Base-by-base conservation (phyloP, 2,888 invertebrate genomes). In the Pammene aurita region DNA sequence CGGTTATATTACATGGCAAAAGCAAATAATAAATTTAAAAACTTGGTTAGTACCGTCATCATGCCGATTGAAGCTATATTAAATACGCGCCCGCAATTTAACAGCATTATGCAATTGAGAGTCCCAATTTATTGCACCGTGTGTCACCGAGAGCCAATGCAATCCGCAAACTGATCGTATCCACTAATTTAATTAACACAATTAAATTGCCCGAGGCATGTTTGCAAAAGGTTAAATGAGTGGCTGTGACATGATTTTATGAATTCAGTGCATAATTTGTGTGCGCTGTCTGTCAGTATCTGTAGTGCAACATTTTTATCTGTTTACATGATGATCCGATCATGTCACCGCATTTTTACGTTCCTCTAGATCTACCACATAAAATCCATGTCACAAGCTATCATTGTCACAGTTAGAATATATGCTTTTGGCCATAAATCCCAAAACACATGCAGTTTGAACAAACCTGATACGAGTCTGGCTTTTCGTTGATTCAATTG, bases 151-250 rank as follows among this genome's bases (percentile, higher is more conserved):
- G 35, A 38, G n/a, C 55, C 71, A 68, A 72, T 76, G 76, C 76
- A 77, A 76, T 69, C 72, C 69, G 72, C 74, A 73, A 72, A 34
- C 70, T 72, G 66, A 75, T 78, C 79, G 80, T 79, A 80, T 80
- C 77, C 73, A 76, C 78, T 79, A 81, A 82, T 80, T 81, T 79
- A 79, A 78, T 78, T 78, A 62, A 62, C 62, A 52, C 62, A 62
- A 80, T 79, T 77, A 77, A 81, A 75, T 78, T 71, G 74, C 69
- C 71, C 70, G 65, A 7, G 26, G 14, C 7, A 5, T 26, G 26
- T 6, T 34, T 54, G 34, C 54, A 10, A 13, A 2, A 7, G 0
- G n/a, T 34, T n/a, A 13, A 35, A 34, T 34, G 34, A 54, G n/a
- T n/a, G 13, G 0, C 34, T 54, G 54, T 54, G 34, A 54, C 7